Evolutionary conservation across 2,113 vertebrate genomes (phyloP).

Genomic region (Mustela lutreola): DNA sequence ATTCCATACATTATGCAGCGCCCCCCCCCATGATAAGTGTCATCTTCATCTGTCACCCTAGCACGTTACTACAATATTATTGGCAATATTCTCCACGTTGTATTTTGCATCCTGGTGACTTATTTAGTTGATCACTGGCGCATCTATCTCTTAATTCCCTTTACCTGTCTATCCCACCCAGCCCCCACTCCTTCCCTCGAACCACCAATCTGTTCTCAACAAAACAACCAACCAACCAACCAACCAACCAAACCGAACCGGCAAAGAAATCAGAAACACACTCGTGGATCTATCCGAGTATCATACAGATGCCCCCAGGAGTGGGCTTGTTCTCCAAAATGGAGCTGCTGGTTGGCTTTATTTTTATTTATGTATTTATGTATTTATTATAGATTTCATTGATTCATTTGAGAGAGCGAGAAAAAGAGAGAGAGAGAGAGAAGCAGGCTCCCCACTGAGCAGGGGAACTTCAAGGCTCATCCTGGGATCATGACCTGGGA

Average conservation of each 20-base stretch:
- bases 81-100: not conserved
- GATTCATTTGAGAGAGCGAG: not conserved
- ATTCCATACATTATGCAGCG: not conserved
- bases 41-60: not conserved
- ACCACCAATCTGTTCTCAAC: not conserved
- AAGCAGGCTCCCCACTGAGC: no score
- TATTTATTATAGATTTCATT: not conserved
- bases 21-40: not conserved
- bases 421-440: no score
- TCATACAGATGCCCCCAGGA: constrained; percentile 12
- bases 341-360: not conserved
- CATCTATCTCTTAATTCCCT: not conserved
- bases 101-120: not conserved
- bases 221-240: not conserved
- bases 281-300: not conserved
- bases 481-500: no score
- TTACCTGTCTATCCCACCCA: not conserved
- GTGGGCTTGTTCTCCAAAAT: constrained; percentile 13
- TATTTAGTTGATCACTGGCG: not conserved
- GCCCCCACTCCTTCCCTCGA: not conserved
- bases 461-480: no score
- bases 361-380: not conserved
- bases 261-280: not conserved
- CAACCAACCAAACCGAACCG: not conserved
- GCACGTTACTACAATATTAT: not conserved